Conservation (phyloP, 2,113 vertebrate species). For the Mesoclemmys tuberculata region DNA sequence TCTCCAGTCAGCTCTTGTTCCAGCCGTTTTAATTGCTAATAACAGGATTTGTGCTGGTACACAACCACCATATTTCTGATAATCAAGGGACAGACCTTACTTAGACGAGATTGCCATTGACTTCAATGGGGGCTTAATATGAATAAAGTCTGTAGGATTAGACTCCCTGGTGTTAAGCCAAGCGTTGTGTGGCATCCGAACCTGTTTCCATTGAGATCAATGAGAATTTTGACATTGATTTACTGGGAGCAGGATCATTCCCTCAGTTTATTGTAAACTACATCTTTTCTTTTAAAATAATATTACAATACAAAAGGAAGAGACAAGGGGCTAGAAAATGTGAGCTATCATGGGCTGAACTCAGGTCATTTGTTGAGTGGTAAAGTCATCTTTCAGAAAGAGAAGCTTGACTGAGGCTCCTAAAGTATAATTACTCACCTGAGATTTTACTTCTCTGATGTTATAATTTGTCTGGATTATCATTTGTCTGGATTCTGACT, state of each 20-base stretch:
- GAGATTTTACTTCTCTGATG: background rate
- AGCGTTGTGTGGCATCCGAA: slow-evolving; percentile 32
- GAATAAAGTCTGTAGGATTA: slow-evolving; percentile 35
- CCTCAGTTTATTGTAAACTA: slow-evolving; percentile 22
- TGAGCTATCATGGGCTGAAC: background rate
- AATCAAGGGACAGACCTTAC: background rate
- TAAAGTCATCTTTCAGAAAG: background rate
- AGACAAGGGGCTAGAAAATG: background rate
- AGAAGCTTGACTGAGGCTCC: background rate
- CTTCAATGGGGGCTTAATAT: slow-evolving; percentile 23
- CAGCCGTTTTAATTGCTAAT: slow-evolving; percentile 4
- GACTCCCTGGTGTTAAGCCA: background rate
- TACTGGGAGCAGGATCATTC: slow-evolving; percentile 3
- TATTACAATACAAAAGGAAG: slow-evolving; percentile 13
- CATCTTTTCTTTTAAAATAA: slow-evolving; percentile 26
- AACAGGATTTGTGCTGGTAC: slow-evolving; percentile 27
- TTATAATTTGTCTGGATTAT: background rate
- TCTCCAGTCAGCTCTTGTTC: background rate
- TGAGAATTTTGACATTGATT: slow-evolving; percentile 22
- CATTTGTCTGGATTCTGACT: background rate
- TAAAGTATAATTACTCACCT: background rate
- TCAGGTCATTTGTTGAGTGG: background rate
- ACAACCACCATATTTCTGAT: slow-evolving; percentile 26
- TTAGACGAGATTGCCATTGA: slow-evolving; percentile 24
- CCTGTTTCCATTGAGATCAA: slow-evolving; percentile 29